Evolutionary conservation across 2,888 invertebrate species (phyloP).

Genomic region (Dolomedes plantarius): DNA sequence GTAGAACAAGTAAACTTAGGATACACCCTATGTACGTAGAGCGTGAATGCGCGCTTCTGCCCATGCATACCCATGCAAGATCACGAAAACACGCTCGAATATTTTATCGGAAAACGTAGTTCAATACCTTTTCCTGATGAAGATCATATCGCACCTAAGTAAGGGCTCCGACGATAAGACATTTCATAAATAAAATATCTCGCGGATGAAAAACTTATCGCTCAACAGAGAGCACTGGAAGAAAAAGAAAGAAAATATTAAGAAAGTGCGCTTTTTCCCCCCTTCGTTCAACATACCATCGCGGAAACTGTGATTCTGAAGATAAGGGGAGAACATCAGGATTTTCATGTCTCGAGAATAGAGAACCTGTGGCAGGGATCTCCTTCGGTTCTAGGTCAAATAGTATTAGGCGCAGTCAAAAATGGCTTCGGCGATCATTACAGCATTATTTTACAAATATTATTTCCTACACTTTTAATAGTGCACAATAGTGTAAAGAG

Average conservation of each 20-base stretch:
- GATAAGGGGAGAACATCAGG: not conserved
- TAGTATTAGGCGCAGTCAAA: no score
- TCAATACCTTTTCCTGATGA: not conserved
- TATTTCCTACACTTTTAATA: no score
- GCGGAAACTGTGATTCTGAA: not conserved
- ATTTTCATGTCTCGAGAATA: no score
- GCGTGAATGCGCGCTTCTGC: not conserved
- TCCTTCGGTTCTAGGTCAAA: no score
- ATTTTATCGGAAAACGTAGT: conserved; percentile 18
- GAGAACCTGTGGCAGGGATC: no score
- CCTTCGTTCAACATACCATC: not conserved
- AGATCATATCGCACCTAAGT: conserved; percentile 12
- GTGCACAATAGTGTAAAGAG: no score
- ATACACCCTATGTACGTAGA: not conserved
- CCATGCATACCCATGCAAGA: conserved; percentile 1
- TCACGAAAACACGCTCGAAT: conserved; percentile 11
- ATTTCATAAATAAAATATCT: not conserved
- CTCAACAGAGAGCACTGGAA: not conserved
- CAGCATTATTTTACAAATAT: no score
- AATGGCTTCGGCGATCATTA: no score
- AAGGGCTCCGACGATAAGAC: not conserved
- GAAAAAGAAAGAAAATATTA: not conserved
- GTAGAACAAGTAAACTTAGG: not conserved
- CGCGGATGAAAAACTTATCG: not conserved
- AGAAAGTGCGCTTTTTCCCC: not conserved